Evolutionary conservation across 2,888 invertebrate species (phyloP), one percentile per base, ranked within the genome.

Genomic region (Laspeyria flexula): DNA sequence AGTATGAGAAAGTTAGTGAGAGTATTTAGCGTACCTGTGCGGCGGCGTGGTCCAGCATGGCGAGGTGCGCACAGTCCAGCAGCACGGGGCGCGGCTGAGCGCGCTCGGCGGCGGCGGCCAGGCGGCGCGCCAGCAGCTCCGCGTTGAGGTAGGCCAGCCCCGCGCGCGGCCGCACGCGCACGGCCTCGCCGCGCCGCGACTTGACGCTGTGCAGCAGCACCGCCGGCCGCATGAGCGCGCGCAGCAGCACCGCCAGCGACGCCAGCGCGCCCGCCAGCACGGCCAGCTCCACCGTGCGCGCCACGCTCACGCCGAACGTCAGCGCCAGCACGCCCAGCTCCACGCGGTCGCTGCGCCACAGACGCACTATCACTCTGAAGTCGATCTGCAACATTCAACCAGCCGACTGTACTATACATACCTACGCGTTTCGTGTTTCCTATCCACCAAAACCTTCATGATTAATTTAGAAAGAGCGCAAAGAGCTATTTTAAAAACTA

Each of bases 251-350:
- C 2, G 94, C 78, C 49, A 96, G 89, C 78, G 95, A 95, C 25
- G 95, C 85, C 11, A 94, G 73, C 57, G 95, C 94, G 49, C 97
- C 97, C 38, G 94, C 92, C 21, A 96, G 88, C 60, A 98, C 94
- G 40, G 97, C 97, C 73, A 95, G 93, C 93, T 97, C 97, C 37
- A 97, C 96, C 16, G 96, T 95, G 54, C 94, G 88, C 43, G 93
- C 76, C 43, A 97, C 83, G 58, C 96, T 95, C 33, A 95, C 90
- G 0, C 37, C 43, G 65, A 85, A 95, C 40, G 97, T 97, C 10
- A 94, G 85, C 44, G 93, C 67, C 74, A 96, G 94, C 46, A 96
- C 94, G 37, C 93, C 70, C 47, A 96, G 93, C 82, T 97, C 96
- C 54, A 88, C 81, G 75, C 94, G 94, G 77, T 87, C 93, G 60